phyloP scores from a whole-genome alignment of 2,113 vertebrate genomes.

The Bos taurus region DNA sequence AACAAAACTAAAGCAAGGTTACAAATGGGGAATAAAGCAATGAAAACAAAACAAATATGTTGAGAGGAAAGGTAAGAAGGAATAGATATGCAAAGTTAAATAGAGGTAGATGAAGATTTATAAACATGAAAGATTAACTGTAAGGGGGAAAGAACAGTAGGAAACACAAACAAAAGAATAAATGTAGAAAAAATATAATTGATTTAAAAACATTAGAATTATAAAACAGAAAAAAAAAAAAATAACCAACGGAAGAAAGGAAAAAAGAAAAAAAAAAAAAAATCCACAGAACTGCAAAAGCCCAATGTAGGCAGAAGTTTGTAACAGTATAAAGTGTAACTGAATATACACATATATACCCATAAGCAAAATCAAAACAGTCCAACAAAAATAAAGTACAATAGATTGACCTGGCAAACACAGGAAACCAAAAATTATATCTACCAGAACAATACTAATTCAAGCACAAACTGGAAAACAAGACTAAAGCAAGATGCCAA shows the following conservation, averaged over 20 bases:
- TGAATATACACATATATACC: neutral
- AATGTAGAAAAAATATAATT: neutral
- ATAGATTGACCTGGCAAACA: neutral
- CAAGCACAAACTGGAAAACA: neutral
- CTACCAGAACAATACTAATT: neutral
- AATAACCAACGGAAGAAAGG: neutral
- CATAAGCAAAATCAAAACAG: neutral
- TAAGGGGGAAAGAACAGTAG: neutral
- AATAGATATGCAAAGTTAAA: neutral
- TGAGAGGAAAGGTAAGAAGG: neutral
- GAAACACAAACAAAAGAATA: neutral
- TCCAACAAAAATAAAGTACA: neutral
- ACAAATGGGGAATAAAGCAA: neutral
- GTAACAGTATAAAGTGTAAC: neutral
- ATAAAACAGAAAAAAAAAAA: neutral
- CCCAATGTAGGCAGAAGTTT: neutral
- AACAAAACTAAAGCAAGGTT: neutral
- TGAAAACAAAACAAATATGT: neutral
- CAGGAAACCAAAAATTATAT: neutral
- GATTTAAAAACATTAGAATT: neutral
- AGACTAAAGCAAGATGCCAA: neutral
- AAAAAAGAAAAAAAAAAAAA: neutral
- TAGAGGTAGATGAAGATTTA: neutral
- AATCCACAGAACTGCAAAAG: neutral
- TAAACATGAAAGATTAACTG: neutral